Percentiles rank a stretch among this genome's conserved stretches.
Conservation (phyloP, 2,113 vertebrate species). For the Dissostichus mawsoni region DNA sequence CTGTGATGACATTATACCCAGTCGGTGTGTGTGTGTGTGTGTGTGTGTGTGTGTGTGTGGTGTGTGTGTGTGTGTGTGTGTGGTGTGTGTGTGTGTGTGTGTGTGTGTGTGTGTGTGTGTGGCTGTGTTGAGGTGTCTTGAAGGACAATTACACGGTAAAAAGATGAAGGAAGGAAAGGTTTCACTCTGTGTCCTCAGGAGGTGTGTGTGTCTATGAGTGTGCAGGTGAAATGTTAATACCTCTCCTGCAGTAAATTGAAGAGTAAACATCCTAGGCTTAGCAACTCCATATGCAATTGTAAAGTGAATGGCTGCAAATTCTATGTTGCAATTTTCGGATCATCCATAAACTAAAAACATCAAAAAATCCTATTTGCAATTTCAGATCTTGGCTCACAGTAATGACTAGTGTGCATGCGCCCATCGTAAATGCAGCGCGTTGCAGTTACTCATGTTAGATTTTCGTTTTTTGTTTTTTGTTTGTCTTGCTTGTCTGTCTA, state of each 20-base stretch:
- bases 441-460: too few species aligned
- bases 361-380: neutral
- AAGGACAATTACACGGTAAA: slow-evolving; percentile 57
- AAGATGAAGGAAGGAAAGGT: slow-evolving; percentile 24
- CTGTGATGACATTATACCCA: too few species aligned
- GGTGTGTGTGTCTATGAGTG: neutral
- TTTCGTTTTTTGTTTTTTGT: too few species aligned
- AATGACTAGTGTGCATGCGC: too few species aligned
- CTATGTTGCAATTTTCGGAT: neutral
- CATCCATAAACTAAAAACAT: neutral
- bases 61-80: neutral
- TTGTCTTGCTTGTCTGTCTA: too few species aligned
- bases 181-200: slow-evolving; percentile 3
- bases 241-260: slow-evolving; percentile 16
- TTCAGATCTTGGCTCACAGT: neutral
- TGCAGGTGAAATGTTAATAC: slow-evolving; percentile 30
- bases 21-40: neutral
- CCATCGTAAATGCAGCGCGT: too few species aligned
- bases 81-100: slow-evolving; percentile 1
- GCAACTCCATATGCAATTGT: neutral
- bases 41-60: neutral
- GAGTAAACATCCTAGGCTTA: neutral
- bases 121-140: slow-evolving; percentile 13
- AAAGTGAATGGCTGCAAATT: neutral
- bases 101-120: neutral